Evolutionary conservation across 2,888 invertebrate genomes (phyloP), one percentile per base, ranked within the genome.

Genomic region (Hylaea fasciaria): DNA sequence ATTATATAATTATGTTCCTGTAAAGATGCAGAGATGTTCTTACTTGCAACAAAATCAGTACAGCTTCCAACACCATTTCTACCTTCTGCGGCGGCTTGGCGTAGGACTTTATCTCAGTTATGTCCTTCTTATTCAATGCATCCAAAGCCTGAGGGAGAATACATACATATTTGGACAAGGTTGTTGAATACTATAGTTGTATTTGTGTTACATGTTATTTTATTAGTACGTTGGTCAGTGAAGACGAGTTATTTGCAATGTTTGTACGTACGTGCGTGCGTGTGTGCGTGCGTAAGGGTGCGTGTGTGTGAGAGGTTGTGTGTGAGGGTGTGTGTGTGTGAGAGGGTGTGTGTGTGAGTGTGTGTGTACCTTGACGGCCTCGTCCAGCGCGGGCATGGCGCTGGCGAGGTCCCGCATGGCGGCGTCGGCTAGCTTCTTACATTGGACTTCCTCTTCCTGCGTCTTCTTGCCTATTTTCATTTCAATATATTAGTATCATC

Each of bases 51-150:
- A 98, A 85, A 74, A 97, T 97, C 92, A 97, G 95, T 0, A 98
- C 97, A 12, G 97, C 97, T 85, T 98, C 97, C 94, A 98, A 94
- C 0, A 97, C 96, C 94, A 96, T 96, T 86, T 97, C 97, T 0
- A 98, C 97, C 82, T 97, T 96, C 57, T 94, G 93, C 1, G 98
- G 98, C 0, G 98, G 98, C 62, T 96, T 95, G 0, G 96, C 95
- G 82, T 98, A 98, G 0, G 97, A 97, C 81, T 97, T 97, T 61
- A 98, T 96, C 92, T 98, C 98, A 41, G 96, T 95, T 57, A 98
- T 95, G 78, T 97, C 97, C 78, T 96, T 96, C 85, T 97, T 97
- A 79, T 96, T 97, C 14, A 97, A 83, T 0, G 96, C 93, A 76
- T 96, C 96, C 50, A 97, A 84, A 0, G 97, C 97, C 93, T 93